Evolutionary conservation across 2,113 vertebrate genomes (phyloP).

Genomic region (Upupa epops): DNA sequence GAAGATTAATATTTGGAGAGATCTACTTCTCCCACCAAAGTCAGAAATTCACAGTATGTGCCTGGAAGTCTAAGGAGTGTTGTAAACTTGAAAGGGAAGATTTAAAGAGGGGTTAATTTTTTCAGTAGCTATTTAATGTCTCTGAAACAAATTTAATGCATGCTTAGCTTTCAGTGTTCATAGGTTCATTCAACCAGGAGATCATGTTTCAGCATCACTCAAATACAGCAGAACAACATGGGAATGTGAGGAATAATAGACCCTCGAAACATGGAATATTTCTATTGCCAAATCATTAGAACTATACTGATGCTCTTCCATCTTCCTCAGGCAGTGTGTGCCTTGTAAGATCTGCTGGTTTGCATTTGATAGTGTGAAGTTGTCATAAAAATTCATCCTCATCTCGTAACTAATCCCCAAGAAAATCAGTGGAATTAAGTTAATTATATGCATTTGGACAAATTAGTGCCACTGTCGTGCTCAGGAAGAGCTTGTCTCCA

Average conservation of each 20-base stretch:
- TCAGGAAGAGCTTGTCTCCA: not conserved
- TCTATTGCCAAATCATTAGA: not conserved
- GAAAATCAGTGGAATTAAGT: not conserved
- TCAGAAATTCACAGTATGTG: not conserved
- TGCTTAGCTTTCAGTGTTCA: not conserved
- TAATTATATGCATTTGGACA: constrained; percentile 7
- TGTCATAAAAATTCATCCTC: not conserved
- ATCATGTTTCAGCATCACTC: not conserved
- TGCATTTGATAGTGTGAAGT: not conserved
- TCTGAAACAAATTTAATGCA: not conserved
- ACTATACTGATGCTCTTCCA: not conserved
- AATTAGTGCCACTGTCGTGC: not conserved
- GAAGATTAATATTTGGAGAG: not conserved
- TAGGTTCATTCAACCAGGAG: not conserved
- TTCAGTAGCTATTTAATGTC: not conserved
- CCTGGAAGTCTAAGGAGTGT: not conserved
- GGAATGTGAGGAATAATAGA: not conserved
- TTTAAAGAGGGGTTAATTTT: not conserved
- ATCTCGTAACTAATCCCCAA: not conserved
- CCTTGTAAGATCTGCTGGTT: not conserved
- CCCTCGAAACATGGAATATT: not conserved
- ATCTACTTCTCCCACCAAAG: not conserved
- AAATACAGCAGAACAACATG: not conserved
- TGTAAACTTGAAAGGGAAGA: not conserved
- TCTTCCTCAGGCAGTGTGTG: not conserved